Percentiles rank a stretch among this genome's conserved stretches.
These are phyloP conservation scores for Chloropsis hardwickii DNA, from an alignment of 2,113 vertebrate species.

Conservation along the genomic window DNA sequence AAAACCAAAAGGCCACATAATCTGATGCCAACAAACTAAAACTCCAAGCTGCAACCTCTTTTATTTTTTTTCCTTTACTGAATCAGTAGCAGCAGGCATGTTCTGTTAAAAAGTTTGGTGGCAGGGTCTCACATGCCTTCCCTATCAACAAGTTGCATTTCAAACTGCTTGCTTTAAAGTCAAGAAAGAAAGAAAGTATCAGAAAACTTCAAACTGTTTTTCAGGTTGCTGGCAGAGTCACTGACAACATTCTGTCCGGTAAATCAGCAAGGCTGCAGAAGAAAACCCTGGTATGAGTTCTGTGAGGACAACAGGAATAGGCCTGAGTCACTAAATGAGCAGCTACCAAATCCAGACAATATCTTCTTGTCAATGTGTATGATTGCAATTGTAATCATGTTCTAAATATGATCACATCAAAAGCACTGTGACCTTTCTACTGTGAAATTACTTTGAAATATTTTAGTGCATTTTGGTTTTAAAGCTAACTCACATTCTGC, in stretches of 20 bases:
- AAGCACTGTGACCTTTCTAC: constrained; percentile 15
- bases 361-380: constrained; percentile 15
- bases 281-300: neutral
- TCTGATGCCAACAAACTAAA: neutral
- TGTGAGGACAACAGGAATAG: neutral
- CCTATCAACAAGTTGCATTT: neutral
- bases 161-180: neutral
- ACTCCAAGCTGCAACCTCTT: neutral
- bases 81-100: neutral
- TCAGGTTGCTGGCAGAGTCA: neutral
- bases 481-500: neutral
- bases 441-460: constrained; percentile 36
- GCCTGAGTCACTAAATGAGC: constrained; percentile 47
- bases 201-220: neutral
- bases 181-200: neutral
- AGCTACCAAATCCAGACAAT: constrained; percentile 42
- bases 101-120: neutral
- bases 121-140: neutral
- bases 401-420: constrained; percentile 36
- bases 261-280: neutral
- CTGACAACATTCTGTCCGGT: neutral
- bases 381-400: constrained; percentile 26
- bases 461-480: constrained; percentile 4
- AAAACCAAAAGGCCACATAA: neutral
- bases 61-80: neutral